A percentile compares a stretch with the other conserved stretches of the same genome.
phyloP scores from a whole-genome alignment of 1,140 invertebrate genomes.

The Oryzaephilus surinamensis region DNA sequence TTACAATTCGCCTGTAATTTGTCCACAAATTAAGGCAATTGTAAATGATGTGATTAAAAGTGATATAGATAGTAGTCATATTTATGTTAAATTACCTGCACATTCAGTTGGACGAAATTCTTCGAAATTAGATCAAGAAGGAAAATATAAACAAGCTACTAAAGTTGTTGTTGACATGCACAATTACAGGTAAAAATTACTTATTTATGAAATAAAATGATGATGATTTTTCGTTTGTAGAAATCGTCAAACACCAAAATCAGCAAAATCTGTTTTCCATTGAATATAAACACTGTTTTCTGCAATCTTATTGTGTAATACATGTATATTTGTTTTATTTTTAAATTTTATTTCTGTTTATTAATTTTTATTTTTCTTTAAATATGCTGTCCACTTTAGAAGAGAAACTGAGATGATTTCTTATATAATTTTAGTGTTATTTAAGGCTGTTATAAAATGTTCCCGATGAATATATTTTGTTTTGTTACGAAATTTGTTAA shows the following conservation, averaged over 20 bases:
- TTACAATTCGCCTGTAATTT: slow-evolving; percentile 40
- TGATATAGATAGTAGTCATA: slow-evolving; percentile 27
- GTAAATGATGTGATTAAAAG: slow-evolving; percentile 30
- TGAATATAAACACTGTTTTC: too few relatives aligned
- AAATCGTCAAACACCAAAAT: slow-evolving; percentile 1
- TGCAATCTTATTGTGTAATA: too few relatives aligned
- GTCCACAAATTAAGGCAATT: slow-evolving; percentile 32
- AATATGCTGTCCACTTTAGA: too few relatives aligned
- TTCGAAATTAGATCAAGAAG: slow-evolving; percentile 30
- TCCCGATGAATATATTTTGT: too few relatives aligned
- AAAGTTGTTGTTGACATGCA: slow-evolving; percentile 29
- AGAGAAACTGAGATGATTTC: too few relatives aligned
- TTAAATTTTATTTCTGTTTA: too few relatives aligned
- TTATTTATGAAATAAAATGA: not conserved
- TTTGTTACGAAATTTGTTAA: too few relatives aligned
- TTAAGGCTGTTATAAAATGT: too few relatives aligned
- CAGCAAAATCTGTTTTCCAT: slow-evolving; percentile 44
- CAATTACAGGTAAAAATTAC: slow-evolving; percentile 35
- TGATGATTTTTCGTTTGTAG: not conserved
- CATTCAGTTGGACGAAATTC: slow-evolving; percentile 23
- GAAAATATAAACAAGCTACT: slow-evolving; percentile 31
- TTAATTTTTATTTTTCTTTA: too few relatives aligned
- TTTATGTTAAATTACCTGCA: slow-evolving; percentile 29
- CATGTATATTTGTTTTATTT: too few relatives aligned
- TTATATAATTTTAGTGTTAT: too few relatives aligned